Base-by-base conservation (phyloP, 35 echinoderm and acorn worm species). In the Lytechinus pictus region DNA sequence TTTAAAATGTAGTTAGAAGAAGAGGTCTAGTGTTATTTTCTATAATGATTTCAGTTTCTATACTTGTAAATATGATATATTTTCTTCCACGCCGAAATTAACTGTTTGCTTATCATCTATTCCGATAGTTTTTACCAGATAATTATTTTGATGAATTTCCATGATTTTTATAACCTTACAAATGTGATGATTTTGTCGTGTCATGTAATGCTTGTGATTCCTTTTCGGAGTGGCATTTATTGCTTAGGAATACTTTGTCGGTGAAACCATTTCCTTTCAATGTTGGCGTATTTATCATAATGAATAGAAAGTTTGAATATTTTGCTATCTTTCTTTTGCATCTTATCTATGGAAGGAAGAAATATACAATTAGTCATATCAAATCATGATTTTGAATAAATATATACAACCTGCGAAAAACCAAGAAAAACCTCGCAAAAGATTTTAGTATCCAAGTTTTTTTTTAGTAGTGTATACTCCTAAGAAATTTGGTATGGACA, bases 131-230 rank as follows among this genome's bases (percentile, higher is more conserved):
- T 79, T 8, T 79, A 79, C 66, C 66, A 79, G 66, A 79, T 24
- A 24, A 79, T 79, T 79, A 79, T 79, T 79, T 79, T 79, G 66
- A 79, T 79, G 66, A 79, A 79, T 79, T 79, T 24, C 66, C 19
- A 24, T 16, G n/a, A 24, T 79, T 58, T 79, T 79, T 79, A 79
- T 79, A 79, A 79, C 66, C 66, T 16, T 24, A n/a, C 56, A 79
- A 79, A 79, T 79, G 66, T 79, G 66, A 79, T 79, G 66, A 79
- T n/a, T 79, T 79, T 79, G 66, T 79, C 16, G n/a, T 79, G 66
- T 79, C 66, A 24, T 44, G 21, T n/a, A 24, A 79, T 79, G n/a
- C n/a, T 79, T 79, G 66, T 79, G 66, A 79, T 14, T 7, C 16
- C n/a, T 19, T 79, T 79, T 24, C 66, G 19, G 66, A 24, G 19